Base-by-base conservation (phyloP, 2,113 vertebrate species). In the Oenanthe melanoleuca region DNA sequence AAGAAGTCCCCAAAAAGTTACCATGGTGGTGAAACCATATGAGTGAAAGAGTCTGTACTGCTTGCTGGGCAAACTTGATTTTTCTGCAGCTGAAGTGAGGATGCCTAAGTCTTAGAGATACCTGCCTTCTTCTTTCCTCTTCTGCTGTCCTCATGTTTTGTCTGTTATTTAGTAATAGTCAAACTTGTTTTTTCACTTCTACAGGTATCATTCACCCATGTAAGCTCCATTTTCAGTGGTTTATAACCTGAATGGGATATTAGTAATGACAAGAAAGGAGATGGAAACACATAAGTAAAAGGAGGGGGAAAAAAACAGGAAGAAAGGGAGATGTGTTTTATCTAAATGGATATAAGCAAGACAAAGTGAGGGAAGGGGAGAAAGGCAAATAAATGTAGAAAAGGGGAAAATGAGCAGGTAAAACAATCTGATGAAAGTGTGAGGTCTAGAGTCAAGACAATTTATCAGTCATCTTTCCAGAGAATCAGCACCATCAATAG, bases 11-110 rank as follows among this genome's bases (percentile, higher is more conserved):
- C 4, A 22, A 15, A 16, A 74, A 57, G 16, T 72, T 86, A 10
- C 53, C 22, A 9, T 0, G 2, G 34, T 38, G 25, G 6, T 47
- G 16, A 59, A 80, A 63, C 5, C 5, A 1, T 20, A 4, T 24
- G 11, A 69, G 28, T 23, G 40, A 82, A 44, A 18, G 56, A 42
- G 12, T 2, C 17, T 61, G 10, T 31, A 45, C 28, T n/a, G 11
- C 52, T 89, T 74, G 23, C 53, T 12, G 16, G 34, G 49, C 37
- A 74, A 89, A 59, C 18, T 13, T 11, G 8, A 38, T 81, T 89
- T 14, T 66, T 57, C 74, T 88, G 65, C 37, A 80, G 34, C 65
- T 87, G 44, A 75, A 37, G 22, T 49, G 21, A 71, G 38, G 29
- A 42, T 79, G n/a, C 64, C 38, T 5, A 29, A 25, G 14, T 74